These are phyloP conservation scores for Malthinus seriepunctatus DNA, from an alignment of 2,888 invertebrate species.

Conservation along the genomic window DNA sequence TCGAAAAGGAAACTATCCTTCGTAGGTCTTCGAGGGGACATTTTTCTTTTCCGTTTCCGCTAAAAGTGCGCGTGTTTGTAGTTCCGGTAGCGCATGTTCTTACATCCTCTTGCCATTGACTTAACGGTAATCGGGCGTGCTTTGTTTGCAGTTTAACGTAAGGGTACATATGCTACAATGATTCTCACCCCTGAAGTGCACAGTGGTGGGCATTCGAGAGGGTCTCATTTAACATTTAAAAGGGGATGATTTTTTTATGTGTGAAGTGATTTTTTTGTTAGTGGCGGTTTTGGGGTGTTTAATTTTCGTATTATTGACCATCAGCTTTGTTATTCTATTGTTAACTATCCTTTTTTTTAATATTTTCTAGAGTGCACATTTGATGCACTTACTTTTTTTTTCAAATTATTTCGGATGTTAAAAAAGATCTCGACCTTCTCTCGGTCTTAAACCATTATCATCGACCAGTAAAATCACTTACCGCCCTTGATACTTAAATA, in stretches of 20 bases:
- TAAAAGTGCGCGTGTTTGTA: constrained; percentile 26
- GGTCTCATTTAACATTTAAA: constrained; percentile 13
- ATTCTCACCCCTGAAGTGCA: constrained; percentile 27
- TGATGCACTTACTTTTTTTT: not conserved
- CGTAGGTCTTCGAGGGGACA: constrained; percentile 23
- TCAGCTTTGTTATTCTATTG: constrained; percentile 22
- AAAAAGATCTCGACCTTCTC: no score
- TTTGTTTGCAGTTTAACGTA: constrained; percentile 36
- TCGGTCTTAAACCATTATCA: no score
- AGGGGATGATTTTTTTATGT: constrained; percentile 24
- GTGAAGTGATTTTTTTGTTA: constrained; percentile 44
- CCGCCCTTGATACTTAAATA: no score
- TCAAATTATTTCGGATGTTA: constrained; percentile 1
- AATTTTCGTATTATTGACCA: constrained; percentile 41
- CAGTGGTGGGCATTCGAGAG: constrained; percentile 12
- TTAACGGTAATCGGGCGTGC: constrained; percentile 45
- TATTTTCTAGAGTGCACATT: not conserved
- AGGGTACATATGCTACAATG: constrained; percentile 30
- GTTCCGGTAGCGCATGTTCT: constrained; percentile 41
- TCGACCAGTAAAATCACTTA: no score
- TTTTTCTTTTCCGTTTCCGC: constrained; percentile 31
- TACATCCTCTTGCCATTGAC: constrained; percentile 49
- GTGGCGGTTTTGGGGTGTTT: constrained; percentile 46
- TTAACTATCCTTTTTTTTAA: not conserved
- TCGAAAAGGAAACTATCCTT: constrained; percentile 19